phyloP scores from a whole-genome alignment of 53 echinoderm and acorn worm species.

The Mesocentrotus franciscanus region DNA sequence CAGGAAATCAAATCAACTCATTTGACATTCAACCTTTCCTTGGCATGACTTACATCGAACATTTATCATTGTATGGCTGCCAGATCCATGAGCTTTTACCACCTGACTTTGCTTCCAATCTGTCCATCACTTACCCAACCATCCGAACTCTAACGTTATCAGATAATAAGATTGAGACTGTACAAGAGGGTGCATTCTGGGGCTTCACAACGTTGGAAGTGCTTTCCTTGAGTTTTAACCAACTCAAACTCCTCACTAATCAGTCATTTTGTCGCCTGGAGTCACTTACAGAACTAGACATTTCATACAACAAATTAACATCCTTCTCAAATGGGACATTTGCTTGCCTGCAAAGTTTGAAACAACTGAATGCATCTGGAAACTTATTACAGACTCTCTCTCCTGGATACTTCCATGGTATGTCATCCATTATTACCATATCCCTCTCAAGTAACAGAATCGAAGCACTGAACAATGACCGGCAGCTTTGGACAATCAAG shows the following conservation, averaged over 20 bases:
- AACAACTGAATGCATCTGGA: not conserved
- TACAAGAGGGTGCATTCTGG: not conserved
- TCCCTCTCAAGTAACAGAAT: not conserved
- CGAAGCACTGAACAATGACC: not conserved
- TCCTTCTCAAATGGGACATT: not conserved
- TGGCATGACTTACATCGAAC: not conserved
- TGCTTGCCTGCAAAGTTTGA: not conserved
- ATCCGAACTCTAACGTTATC: not conserved
- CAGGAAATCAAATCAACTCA: constrained; percentile 16
- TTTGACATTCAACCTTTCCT: constrained; percentile 52
- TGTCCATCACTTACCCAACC: not conserved
- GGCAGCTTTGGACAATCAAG: not conserved
- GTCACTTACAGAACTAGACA: not conserved
- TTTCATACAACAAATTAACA: not conserved
- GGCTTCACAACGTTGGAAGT: not conserved
- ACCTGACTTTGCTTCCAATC: not conserved
- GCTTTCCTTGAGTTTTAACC: not conserved
- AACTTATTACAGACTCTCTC: too few relatives aligned
- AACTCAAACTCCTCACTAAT: not conserved
- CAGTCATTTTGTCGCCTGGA: not conserved
- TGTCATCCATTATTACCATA: not conserved
- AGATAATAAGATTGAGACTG: not conserved
- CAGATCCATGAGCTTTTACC: constrained; percentile 27
- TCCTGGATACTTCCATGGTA: not conserved
- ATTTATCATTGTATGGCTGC: not conserved